Conservation (phyloP, 2,797 vertebrate species). For the Liparis tanakae region DNA sequence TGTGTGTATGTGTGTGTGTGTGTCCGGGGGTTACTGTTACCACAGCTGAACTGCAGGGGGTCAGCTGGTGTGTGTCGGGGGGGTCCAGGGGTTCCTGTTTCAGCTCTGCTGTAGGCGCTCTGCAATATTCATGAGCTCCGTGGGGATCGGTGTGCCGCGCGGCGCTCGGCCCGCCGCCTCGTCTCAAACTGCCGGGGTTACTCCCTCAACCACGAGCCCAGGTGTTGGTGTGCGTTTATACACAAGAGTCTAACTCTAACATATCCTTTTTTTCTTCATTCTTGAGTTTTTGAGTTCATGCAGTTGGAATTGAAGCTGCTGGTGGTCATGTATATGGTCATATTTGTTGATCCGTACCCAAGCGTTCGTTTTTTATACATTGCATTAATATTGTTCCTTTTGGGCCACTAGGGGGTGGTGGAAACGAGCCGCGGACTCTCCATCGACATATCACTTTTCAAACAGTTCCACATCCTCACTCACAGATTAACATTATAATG, state of each 20-base stretch:
- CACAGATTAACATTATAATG: background rate
- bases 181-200: conserved; percentile 56
- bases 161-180: conserved; percentile 39
- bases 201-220: conserved; percentile 34
- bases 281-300: background rate
- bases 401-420: background rate
- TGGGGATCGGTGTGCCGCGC: conserved; percentile 72
- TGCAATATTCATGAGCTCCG: conserved; percentile 82
- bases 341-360: background rate
- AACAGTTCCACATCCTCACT: background rate
- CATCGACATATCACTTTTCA: background rate
- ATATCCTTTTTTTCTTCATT: background rate
- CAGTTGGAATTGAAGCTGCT: background rate
- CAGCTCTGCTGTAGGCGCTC: conserved; percentile 79
- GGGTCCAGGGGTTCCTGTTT: conserved; percentile 76
- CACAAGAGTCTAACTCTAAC: no score
- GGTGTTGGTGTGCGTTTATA: conserved; percentile 2
- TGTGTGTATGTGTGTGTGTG: conserved; percentile 39
- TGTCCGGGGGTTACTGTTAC: conserved; percentile 75
- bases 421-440: background rate
- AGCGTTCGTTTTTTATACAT: background rate
- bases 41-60: conserved; percentile 71
- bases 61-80: conserved; percentile 74
- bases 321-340: background rate
- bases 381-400: background rate